These are phyloP conservation scores for Stegodyphus mimosarum DNA, from an alignment of 1,140 invertebrate species.

Conservation along the genomic window DNA sequence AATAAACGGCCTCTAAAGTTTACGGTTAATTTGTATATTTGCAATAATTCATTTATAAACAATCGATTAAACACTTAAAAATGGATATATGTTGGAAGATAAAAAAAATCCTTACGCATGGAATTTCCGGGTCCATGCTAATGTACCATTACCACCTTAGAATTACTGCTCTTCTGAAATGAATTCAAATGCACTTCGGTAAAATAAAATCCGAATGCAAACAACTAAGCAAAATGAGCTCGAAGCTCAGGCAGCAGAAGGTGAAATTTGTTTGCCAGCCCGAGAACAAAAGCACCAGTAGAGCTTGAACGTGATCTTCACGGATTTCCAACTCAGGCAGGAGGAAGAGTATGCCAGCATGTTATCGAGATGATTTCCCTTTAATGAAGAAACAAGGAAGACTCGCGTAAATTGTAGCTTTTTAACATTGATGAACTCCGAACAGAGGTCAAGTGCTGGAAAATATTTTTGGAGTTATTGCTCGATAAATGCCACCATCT, in stretches of 20 bases:
- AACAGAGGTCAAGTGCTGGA: slow-evolving; percentile 2
- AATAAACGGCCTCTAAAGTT: too few relatives aligned
- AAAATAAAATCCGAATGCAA: not conserved
- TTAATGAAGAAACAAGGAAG: slow-evolving; percentile 40
- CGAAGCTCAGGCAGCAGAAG: not conserved
- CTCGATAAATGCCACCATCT: slow-evolving; percentile 6
- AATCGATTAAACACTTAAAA: too few relatives aligned
- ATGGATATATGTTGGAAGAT: too few relatives aligned
- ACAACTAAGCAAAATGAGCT: too few relatives aligned
- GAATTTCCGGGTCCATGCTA: too few relatives aligned
- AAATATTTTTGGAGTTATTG: slow-evolving; percentile 17
- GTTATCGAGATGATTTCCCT: slow-evolving; percentile 31
- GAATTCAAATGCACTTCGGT: too few relatives aligned
- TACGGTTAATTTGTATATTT: too few relatives aligned
- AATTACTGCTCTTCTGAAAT: too few relatives aligned
- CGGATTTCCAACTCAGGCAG: not conserved
- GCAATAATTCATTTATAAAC: too few relatives aligned
- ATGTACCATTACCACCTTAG: too few relatives aligned
- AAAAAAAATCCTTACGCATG: too few relatives aligned
- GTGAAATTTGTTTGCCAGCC: slow-evolving; percentile 25
- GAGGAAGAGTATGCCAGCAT: slow-evolving; percentile 30
- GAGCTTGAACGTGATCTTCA: slow-evolving; percentile 26
- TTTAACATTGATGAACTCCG: slow-evolving; percentile 13
- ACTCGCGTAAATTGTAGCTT: not conserved
- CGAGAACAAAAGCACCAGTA: slow-evolving; percentile 10